Evolutionary conservation across 2,797 vertebrate genomes (phyloP).

Genomic region (Pangasius mekongensis): DNA sequence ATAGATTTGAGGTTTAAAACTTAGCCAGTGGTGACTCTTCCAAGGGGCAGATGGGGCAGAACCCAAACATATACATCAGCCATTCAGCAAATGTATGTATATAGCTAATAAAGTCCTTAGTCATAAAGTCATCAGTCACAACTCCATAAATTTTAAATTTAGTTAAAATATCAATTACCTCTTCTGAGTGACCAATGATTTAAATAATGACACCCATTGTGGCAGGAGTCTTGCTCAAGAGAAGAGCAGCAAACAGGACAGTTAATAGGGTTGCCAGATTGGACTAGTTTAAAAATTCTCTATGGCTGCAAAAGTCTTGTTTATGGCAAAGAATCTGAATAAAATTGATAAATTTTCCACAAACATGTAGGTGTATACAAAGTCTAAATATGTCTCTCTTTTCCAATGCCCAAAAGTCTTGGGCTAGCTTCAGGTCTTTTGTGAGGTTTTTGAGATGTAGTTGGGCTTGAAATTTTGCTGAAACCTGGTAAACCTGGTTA

Average conservation of each 20-base stretch:
- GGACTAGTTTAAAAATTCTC: neutral
- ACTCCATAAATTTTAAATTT: neutral
- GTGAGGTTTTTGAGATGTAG: neutral
- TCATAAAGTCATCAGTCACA: neutral
- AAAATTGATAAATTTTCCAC: neutral
- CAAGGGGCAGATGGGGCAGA: neutral
- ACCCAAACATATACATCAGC: neutral
- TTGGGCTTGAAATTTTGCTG: neutral
- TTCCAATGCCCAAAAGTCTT: neutral
- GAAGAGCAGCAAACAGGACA: neutral
- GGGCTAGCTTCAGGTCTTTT: neutral
- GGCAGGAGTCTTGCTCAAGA: neutral
- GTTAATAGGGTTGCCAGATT: neutral
- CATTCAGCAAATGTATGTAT: neutral
- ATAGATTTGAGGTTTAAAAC: neutral
- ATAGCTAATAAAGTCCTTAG: neutral
- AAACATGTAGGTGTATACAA: neutral
- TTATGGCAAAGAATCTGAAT: neutral
- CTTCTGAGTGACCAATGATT: neutral
- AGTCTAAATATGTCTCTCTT: neutral
- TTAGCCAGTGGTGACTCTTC: neutral
- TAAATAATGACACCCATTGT: constrained; percentile 8
- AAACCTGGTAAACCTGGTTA: neutral
- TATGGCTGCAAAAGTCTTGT: neutral
- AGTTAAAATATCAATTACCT: neutral